A percentile compares a stretch with the other conserved stretches of the same genome.
Evolutionary conservation across 2,888 invertebrate genomes (phyloP).

Genomic region (Trisateles emortualis): DNA sequence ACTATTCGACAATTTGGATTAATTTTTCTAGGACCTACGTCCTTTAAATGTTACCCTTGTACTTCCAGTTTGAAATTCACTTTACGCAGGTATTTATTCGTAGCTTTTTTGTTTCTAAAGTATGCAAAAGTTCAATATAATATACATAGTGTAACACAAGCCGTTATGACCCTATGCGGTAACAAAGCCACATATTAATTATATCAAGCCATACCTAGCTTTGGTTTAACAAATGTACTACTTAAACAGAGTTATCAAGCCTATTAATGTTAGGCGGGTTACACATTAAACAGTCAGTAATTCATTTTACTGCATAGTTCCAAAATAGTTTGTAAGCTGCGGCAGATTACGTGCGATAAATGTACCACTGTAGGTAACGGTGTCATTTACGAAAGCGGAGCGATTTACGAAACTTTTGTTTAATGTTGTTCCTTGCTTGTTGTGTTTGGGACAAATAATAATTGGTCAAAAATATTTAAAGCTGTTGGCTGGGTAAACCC

Average conservation of each 20-base stretch:
- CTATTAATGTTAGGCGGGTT: slow-evolving; percentile 9
- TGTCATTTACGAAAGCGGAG: background rate
- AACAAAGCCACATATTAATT: background rate
- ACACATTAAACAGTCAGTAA: slow-evolving; percentile 2
- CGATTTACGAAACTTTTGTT: background rate
- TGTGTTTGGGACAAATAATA: no score
- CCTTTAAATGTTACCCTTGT: no score
- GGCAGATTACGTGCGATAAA: slow-evolving; percentile 16
- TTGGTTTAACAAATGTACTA: slow-evolving; percentile 5
- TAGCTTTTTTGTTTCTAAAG: no score
- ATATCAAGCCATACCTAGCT: background rate
- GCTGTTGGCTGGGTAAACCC: no score
- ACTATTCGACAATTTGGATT: no score
- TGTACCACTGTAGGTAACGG: background rate
- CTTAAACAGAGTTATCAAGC: slow-evolving; percentile 8
- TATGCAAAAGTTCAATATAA: no score
- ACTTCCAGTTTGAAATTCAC: no score
- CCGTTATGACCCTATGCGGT: background rate
- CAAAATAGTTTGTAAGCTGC: slow-evolving; percentile 14
- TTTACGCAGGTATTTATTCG: no score
- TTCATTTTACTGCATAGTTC: slow-evolving; percentile 19
- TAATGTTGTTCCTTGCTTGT: no score
- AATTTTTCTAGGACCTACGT: no score
- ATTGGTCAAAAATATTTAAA: background rate
- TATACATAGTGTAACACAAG: no score